Conservation (phyloP, 2,888 invertebrate species). For the Drosophila leonis region DNA sequence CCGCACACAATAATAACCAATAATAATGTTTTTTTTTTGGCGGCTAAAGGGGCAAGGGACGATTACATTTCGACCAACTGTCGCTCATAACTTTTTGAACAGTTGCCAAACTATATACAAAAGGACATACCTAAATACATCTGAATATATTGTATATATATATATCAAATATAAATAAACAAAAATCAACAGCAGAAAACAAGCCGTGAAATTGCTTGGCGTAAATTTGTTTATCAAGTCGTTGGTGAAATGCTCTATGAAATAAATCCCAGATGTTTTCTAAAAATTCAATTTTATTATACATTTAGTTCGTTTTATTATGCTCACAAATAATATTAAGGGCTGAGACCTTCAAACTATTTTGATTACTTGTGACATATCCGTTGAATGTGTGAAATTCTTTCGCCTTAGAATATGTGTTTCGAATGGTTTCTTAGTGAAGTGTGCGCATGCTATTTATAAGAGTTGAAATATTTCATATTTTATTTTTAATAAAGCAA, state of each 20-base stretch:
- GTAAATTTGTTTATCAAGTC: constrained; percentile 7
- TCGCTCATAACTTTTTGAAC: constrained; percentile 51
- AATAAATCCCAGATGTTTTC: constrained; percentile 1
- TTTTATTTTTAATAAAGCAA: background rate
- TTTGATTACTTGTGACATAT: background rate
- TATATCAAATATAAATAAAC: constrained; percentile 29
- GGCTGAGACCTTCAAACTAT: background rate
- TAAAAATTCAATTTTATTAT: background rate
- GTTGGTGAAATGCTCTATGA: constrained; percentile 40
- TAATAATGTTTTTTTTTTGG: background rate
- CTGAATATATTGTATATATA: background rate
- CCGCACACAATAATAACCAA: constrained; percentile 8
- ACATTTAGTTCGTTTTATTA: constrained; percentile 6
- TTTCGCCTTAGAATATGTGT: background rate
- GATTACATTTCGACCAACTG: constrained; percentile 43
- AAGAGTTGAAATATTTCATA: background rate
- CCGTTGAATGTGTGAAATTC: background rate
- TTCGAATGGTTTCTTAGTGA: background rate
- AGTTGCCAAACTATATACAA: constrained; percentile 47
- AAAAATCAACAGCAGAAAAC: constrained; percentile 45
- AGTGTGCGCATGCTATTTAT: background rate
- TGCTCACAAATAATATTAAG: constrained; percentile 11
- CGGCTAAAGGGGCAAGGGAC: constrained; percentile 22
- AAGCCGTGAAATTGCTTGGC: constrained; percentile 34
- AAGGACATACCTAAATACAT: background rate